Percentiles rank a stretch among this genome's conserved stretches.
Conservation (phyloP, 2,113 vertebrate species). For the Trogon melanurus region DNA sequence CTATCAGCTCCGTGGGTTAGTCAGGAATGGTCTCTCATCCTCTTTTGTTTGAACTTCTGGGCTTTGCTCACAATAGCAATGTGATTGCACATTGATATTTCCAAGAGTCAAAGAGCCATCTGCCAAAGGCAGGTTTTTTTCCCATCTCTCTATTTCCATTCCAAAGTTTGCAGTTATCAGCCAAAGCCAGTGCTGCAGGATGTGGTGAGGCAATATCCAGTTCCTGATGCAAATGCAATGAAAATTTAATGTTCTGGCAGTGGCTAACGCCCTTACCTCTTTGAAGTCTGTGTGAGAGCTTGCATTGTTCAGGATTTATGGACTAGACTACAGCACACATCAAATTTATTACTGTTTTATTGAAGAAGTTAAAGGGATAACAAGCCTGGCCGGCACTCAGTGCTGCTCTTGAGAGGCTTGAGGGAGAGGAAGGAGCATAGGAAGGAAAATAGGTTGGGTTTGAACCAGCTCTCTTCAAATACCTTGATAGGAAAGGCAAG, state of each 20-base stretch:
- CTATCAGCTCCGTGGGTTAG: background rate
- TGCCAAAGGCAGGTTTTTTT: background rate
- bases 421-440: background rate
- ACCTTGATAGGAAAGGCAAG: background rate
- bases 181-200: background rate
- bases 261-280: background rate
- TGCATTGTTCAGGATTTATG: background rate
- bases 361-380: background rate
- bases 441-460: background rate
- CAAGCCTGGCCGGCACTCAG: background rate
- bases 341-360: background rate
- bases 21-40: background rate
- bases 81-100: background rate
- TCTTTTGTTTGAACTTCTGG: background rate
- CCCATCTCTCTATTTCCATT: background rate
- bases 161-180: background rate
- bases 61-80: background rate
- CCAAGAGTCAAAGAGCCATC: background rate
- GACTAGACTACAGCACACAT: background rate
- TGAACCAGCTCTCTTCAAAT: background rate
- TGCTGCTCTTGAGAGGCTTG: background rate
- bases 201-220: background rate
- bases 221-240: constrained; percentile 12
- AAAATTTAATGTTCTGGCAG: constrained; percentile 37
- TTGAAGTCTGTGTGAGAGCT: background rate